Evolutionary conservation across 64 coral and sea anemone genomes (phyloP).

Genomic region (Porites australiensis): DNA sequence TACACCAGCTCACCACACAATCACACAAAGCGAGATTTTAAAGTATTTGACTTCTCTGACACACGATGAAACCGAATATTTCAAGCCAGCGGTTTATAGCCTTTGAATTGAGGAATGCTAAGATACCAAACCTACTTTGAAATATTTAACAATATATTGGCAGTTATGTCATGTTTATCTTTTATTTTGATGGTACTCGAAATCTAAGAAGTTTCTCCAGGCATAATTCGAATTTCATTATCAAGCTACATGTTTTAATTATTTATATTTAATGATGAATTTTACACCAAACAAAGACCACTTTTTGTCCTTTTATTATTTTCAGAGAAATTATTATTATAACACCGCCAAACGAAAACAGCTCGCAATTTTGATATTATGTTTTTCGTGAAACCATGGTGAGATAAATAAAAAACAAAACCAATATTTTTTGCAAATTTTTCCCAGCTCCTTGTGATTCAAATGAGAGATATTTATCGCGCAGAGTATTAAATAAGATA

Average conservation of each 20-base stretch:
- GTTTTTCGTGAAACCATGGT: constrained; percentile 11
- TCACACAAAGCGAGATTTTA: no score
- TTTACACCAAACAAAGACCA: no score
- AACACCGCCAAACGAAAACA: no score
- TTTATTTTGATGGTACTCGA: background rate
- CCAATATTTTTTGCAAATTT: constrained; percentile 8
- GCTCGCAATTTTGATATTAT: background rate
- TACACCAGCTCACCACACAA: no score
- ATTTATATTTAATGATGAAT: no score
- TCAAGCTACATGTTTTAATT: no score
- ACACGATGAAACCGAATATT: no score
- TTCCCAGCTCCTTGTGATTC: background rate
- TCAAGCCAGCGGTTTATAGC: no score
- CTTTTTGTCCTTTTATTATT: no score
- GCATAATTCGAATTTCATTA: no score
- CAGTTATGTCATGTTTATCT: background rate
- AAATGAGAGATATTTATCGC: background rate
- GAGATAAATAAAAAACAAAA: constrained; percentile 14
- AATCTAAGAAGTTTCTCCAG: background rate
- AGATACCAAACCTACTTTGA: background rate
- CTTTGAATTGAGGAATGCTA: background rate
- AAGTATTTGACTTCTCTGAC: no score
- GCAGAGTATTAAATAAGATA: background rate
- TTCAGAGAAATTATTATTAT: no score
- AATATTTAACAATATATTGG: background rate